These are phyloP conservation scores for Meiosimyza platycephala DNA, from an alignment of 2,888 invertebrate genomes.

Conservation along the genomic window DNA sequence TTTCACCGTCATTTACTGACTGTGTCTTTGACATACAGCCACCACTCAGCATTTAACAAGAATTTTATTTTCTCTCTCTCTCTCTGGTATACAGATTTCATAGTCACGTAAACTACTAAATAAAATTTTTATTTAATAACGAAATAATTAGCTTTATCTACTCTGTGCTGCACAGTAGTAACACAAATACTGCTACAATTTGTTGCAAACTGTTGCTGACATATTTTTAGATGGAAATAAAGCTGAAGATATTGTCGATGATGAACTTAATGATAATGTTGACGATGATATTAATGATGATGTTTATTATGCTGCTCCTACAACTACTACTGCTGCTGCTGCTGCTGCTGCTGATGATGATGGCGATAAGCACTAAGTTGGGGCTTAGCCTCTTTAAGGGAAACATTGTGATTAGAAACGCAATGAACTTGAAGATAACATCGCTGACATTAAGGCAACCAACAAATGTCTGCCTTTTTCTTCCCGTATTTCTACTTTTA, in stretches of 20 bases:
- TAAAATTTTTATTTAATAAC: too few relatives aligned
- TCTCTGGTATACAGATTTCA: too few relatives aligned
- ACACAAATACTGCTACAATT: too few relatives aligned
- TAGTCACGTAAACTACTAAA: too few relatives aligned
- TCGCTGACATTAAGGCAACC: background rate
- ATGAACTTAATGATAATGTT: background rate
- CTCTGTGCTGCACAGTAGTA: too few relatives aligned
- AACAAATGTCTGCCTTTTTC: background rate
- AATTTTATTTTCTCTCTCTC: too few relatives aligned
- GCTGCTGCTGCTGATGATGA: background rate
- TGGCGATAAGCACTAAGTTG: background rate
- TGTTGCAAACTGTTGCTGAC: too few relatives aligned
- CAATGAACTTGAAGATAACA: conserved; percentile 12
- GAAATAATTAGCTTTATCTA: too few relatives aligned
- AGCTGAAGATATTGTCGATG: background rate
- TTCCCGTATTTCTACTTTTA: background rate
- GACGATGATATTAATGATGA: background rate
- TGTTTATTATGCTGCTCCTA: background rate
- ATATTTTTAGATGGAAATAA: background rate
- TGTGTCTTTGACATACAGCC: too few relatives aligned
- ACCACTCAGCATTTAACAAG: too few relatives aligned
- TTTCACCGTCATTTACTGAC: too few relatives aligned
- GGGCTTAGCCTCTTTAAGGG: background rate
- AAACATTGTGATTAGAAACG: conserved; percentile 4
- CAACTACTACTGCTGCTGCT: background rate